These are phyloP conservation scores for Lithobius niger DNA, from an alignment of 1,140 invertebrate species.

Conservation along the genomic window DNA sequence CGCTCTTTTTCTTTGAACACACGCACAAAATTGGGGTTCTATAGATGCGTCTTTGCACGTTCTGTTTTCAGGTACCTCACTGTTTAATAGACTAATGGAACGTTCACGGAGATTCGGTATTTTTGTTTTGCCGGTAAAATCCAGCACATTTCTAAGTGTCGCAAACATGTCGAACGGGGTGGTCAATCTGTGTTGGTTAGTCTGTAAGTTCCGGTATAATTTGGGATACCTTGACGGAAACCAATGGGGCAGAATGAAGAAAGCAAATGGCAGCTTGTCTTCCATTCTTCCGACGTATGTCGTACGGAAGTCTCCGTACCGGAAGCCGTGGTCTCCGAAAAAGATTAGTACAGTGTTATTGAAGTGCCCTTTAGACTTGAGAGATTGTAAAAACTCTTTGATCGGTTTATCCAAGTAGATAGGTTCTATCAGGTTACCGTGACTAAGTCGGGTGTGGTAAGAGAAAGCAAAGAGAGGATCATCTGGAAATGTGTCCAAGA, in stretches of 20 bases:
- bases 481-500: constrained; percentile 17
- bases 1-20: constrained; percentile 11
- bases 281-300: constrained; percentile 77
- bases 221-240: constrained; percentile 47
- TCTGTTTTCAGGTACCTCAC: constrained; percentile 24
- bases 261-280: constrained; percentile 73
- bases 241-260: constrained; percentile 59
- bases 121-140: neutral
- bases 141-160: constrained; percentile 30
- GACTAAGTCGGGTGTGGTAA: constrained; percentile 25
- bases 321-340: constrained; percentile 82
- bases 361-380: constrained; percentile 23
- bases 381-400: constrained; percentile 12
- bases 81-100: constrained; percentile 28
- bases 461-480: constrained; percentile 24
- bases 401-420: constrained; percentile 13
- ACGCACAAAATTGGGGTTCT: constrained; percentile 33
- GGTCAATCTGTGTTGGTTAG: constrained; percentile 41
- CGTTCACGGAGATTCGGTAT: neutral
- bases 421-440: constrained; percentile 26
- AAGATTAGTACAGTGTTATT: constrained; percentile 53
- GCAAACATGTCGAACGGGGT: constrained; percentile 37
- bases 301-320: constrained; percentile 62
- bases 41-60: constrained; percentile 31
- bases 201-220: constrained; percentile 47